phyloP scores from a whole-genome alignment of 1,140 invertebrate genomes.

The Lanistes nyassanus region DNA sequence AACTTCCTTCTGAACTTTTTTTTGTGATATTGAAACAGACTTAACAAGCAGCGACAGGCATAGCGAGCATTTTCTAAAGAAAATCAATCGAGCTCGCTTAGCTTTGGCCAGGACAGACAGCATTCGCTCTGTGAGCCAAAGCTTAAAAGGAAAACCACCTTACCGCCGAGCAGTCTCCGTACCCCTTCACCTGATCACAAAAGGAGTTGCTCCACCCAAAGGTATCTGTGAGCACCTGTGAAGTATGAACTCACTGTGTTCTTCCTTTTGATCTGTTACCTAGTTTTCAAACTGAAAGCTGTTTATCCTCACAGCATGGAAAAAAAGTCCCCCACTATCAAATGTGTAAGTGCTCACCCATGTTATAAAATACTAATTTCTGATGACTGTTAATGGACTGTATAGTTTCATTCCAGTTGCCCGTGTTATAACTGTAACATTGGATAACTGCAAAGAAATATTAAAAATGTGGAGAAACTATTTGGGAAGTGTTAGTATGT shows the following conservation, averaged over 20 bases:
- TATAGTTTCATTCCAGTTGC: too few relatives aligned
- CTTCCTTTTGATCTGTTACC: not conserved
- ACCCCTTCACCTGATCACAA: slow-evolving; percentile 62
- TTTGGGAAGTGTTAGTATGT: too few relatives aligned
- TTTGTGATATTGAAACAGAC: slow-evolving; percentile 72
- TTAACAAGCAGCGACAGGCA: slow-evolving; percentile 88
- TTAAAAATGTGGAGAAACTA: too few relatives aligned
- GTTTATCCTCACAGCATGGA: too few relatives aligned
- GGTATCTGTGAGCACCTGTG: slow-evolving; percentile 73
- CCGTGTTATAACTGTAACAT: too few relatives aligned
- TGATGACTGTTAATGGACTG: too few relatives aligned
- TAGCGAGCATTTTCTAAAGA: slow-evolving; percentile 88
- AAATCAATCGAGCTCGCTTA: slow-evolving; percentile 89
- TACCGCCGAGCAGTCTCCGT: slow-evolving; percentile 85
- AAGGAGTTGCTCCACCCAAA: slow-evolving; percentile 74
- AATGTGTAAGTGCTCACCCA: too few relatives aligned
- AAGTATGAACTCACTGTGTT: not conserved
- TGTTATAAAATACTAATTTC: too few relatives aligned
- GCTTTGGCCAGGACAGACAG: slow-evolving; percentile 77
- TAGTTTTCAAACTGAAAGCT: slow-evolving; percentile 2
- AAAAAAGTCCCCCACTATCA: too few relatives aligned
- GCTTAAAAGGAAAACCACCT: slow-evolving; percentile 92
- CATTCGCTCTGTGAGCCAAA: slow-evolving; percentile 86
- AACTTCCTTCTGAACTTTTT: not conserved
- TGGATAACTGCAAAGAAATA: too few relatives aligned